Evolutionary conservation across 2,113 vertebrate genomes (phyloP).

Genomic region (Ctenomys sociabilis): DNA sequence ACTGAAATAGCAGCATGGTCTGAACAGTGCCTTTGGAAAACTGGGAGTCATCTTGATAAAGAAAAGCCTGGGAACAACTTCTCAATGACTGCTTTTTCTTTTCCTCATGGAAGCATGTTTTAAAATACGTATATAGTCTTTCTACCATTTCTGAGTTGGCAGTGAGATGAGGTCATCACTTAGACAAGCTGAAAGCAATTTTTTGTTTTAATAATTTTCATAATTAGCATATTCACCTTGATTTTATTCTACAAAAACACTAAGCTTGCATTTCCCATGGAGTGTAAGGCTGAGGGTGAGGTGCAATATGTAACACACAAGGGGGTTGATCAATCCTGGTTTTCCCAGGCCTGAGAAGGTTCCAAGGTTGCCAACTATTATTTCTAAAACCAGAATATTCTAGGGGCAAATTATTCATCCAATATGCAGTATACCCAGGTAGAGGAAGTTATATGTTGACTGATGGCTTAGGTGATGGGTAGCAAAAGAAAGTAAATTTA

Average conservation of each 20-base stretch:
- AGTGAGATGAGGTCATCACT: slow-evolving; percentile 48
- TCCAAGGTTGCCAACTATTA: neutral
- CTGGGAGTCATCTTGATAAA: slow-evolving; percentile 27
- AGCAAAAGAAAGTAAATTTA: slow-evolving; percentile 40
- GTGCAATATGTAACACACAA: slow-evolving; percentile 37
- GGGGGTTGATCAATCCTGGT: neutral
- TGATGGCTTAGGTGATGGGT: slow-evolving; percentile 3
- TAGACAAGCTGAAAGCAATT: slow-evolving; percentile 52
- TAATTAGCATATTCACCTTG: slow-evolving; percentile 59
- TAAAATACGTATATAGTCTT: slow-evolving; percentile 48
- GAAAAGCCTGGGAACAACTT: slow-evolving; percentile 57
- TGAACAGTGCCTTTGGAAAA: slow-evolving; percentile 54
- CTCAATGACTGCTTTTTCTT: slow-evolving; percentile 55
- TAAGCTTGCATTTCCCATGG: slow-evolving; percentile 42
- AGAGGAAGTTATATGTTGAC: slow-evolving; percentile 45
- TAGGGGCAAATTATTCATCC: neutral
- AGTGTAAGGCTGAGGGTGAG: slow-evolving; percentile 32
- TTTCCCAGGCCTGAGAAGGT: neutral
- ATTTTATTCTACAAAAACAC: slow-evolving; percentile 62
- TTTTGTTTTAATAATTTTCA: slow-evolving; percentile 66
- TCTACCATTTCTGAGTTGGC: slow-evolving; percentile 62
- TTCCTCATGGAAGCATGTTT: slow-evolving; percentile 56
- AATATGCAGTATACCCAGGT: neutral
- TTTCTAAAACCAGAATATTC: slow-evolving; percentile 57
- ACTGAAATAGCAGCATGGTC: neutral